Base-by-base conservation (phyloP, 2,888 invertebrate species). In the Agriotes lineatus region DNA sequence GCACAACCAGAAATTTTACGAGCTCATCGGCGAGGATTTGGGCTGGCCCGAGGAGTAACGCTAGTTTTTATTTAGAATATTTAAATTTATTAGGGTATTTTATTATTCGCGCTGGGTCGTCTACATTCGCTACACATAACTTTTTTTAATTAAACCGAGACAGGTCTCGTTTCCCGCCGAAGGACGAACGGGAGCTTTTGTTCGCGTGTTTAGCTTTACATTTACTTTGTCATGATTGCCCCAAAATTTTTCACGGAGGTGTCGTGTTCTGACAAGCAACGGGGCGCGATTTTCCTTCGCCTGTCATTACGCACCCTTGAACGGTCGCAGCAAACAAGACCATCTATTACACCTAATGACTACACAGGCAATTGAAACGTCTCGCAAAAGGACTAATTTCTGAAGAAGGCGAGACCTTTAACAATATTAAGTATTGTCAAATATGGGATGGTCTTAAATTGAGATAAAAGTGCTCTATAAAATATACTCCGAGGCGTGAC, bases 1-100 rank as follows among this genome's bases (percentile, higher is more conserved):
- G 78, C 95, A 95, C 85, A 97, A 97, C 86, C 93, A 94, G 83
- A 90, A 92, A 80, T 96, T 97, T 83, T 97, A 96, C 84, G 93
- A 96, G 78, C 89, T 97, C 76, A 91, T 96, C n/a, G 95, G 96
- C 2, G 93, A 95, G 83, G 94, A 95, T 84, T 91, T 97, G 74
- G 93, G 94, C 70, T 98, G 98, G 98, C 95, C 96, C 54, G 95
- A 95, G 83, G 94, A 95, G 83, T 95, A 88, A 83, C 74, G 75
- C 64, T 70, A 64, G 60, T 59, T 60, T 56, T 60, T 48, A 65
- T 72, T 61, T 70, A 64, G 64, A 57, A 45, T 54, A 44, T 67
- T 48, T 50, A 54, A 57, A 58, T 35, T 58, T 19, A 39, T 58
- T 65, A 65, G 45, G 33, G 30, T 42, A 37, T 66, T 50, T 63